These are phyloP conservation scores for Pseudochirops corinnae DNA, from an alignment of 2,797 vertebrate species.

Conservation along the genomic window DNA sequence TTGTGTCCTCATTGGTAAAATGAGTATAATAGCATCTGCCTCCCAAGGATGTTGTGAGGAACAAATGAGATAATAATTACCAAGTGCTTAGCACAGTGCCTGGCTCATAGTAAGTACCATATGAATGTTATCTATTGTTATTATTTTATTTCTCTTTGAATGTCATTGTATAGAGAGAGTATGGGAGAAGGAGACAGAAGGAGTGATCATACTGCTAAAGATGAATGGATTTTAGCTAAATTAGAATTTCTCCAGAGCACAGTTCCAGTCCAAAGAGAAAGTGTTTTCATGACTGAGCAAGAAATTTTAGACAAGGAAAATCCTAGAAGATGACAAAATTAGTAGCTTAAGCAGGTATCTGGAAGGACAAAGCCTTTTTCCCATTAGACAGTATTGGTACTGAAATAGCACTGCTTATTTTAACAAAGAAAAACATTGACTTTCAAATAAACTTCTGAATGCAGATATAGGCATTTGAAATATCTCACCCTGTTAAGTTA, in stretches of 20 bases:
- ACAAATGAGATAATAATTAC: neutral
- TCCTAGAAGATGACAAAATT: neutral
- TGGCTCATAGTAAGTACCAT: neutral
- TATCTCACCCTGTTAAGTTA: slow-evolving; percentile 56
- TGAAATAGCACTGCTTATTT: slow-evolving; percentile 17
- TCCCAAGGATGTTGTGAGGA: neutral
- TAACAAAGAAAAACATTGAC: slow-evolving; percentile 49
- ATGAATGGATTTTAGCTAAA: neutral
- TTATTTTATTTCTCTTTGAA: neutral
- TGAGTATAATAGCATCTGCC: neutral
- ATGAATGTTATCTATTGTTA: neutral
- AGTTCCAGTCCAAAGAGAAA: neutral
- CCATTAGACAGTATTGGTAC: neutral
- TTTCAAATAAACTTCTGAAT: slow-evolving; percentile 52
- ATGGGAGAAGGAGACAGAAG: neutral
- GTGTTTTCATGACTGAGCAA: neutral
- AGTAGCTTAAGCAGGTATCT: neutral
- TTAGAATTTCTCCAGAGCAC: neutral
- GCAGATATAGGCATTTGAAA: slow-evolving; percentile 27
- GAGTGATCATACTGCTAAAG: neutral
- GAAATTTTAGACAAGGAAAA: neutral
- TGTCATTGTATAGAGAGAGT: neutral
- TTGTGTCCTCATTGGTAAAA: neutral
- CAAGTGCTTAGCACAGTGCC: neutral
- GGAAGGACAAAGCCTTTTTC: neutral